Percentiles rank a stretch among this genome's conserved stretches.
Evolutionary conservation across 2,888 invertebrate genomes (phyloP).

Genomic region (Saturnia japonica): DNA sequence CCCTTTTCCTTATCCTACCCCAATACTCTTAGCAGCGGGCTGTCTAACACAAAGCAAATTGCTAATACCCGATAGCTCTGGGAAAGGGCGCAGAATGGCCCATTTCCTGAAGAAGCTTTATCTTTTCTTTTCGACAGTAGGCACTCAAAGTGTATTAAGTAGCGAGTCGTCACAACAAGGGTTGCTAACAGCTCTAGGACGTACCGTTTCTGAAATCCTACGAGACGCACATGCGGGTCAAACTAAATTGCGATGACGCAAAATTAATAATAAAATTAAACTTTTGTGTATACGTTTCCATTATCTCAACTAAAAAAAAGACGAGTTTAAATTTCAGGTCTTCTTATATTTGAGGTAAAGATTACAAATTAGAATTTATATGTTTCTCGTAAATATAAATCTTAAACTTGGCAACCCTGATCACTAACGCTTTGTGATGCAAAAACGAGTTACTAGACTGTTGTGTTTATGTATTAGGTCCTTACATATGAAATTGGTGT

Average conservation of each 20-base stretch:
- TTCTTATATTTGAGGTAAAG: background rate
- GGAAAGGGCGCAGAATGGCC: conserved; percentile 65
- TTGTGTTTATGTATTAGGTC: too few relatives aligned
- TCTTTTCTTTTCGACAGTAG: conserved; percentile 53
- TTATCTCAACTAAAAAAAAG: background rate
- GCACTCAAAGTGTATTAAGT: conserved; percentile 34
- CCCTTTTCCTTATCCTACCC: conserved; percentile 56
- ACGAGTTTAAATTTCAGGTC: background rate
- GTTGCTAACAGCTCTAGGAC: background rate
- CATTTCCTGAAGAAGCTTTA: conserved; percentile 70
- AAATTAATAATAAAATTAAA: background rate
- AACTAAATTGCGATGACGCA: background rate
- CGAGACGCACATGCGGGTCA: background rate
- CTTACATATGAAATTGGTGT: too few relatives aligned
- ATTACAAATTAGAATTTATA: background rate
- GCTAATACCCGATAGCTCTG: conserved; percentile 69
- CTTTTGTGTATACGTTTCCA: background rate
- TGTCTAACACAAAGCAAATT: conserved; percentile 72
- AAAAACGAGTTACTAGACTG: conserved; percentile 54
- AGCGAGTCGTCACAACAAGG: conserved; percentile 42
- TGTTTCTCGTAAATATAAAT: background rate
- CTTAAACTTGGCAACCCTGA: background rate
- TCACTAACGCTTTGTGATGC: conserved; percentile 26
- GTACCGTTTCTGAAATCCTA: background rate
- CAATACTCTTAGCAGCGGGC: conserved; percentile 59